Base-by-base conservation (phyloP, 1,140 invertebrate species). In the Brachionus asplanchnoidis region DNA sequence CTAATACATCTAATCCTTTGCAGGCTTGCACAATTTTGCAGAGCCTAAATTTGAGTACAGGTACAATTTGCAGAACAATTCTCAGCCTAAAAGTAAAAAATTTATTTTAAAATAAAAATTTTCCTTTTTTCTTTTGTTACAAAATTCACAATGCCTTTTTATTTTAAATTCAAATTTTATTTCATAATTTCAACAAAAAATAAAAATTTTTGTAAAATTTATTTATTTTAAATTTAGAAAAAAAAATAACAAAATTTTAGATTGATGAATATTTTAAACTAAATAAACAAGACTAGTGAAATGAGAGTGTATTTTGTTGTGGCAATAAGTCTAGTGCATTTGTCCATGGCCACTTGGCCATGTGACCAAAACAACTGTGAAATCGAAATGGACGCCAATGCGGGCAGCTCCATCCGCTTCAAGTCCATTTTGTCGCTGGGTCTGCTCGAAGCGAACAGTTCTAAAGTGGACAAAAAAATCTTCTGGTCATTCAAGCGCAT, bases 401-500 rank as follows among this genome's bases (percentile, higher is more conserved):
- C 68, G 17, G 32, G 17, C 8, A 73, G 14, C 12, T 42, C 68
- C 0, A 23, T 73, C 14, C 68, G 68, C n/a, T 17, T 73, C 3
- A 36, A 17, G 40, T 73, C 68, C 3, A 40, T 73, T 40, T 17
- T 73, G n/a, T 73, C 68, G 5, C 28, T 32, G 28, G 28, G 32
- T 7, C 32, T 36, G 32, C 28, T 73, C 0, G 68, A 32, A 17
- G 6, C 20, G 17, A 60, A 60, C 17, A 60, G 17, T 26, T 60
- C 53, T 6, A 17, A 20, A 60, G 8, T 20, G n/a, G 53, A 70
- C 66, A 70, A 77, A 77, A 77, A 77, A 77, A 77, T 82, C 17
- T 82, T 82, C 32, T 82, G 79, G 79, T 82, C 79, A 32, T 82
- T 82, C 17, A 82, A 40, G 36, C 50, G 79, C n/a, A 40, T 68